Base-by-base conservation (phyloP, 2,113 vertebrate genomes). In the Anhinga rufa region DNA sequence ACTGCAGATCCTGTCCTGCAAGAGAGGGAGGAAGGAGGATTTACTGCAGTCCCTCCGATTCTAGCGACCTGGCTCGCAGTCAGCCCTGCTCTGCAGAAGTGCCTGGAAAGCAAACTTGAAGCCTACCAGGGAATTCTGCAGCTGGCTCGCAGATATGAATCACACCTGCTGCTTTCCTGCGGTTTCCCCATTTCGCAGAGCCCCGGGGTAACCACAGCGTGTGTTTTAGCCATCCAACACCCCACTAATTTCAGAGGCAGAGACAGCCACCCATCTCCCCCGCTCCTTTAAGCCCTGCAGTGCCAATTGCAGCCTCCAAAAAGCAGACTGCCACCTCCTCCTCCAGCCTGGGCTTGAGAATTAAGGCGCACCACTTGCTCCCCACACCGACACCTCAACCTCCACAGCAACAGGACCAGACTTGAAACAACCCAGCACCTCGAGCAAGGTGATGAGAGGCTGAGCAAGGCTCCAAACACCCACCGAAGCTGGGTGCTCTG, bases 31-130 rank as follows among this genome's bases (percentile, higher is more conserved):
- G 44, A 16, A 77, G 57, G 44, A 83, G 57, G 36, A 77, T 93
- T 83, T 65, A 55, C 96, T 70, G 91, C 94, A 97, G 78, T 85
- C 72, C 69, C 80, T 89, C 79, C 0, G 1, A 21, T 22, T 24
- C 19, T 65, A 55, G 48, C 14, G 10, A 22, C 54, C 85, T 94
- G 95, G 92, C 90, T 88, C 51, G 0, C 58, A 5, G 18, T 92
- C 91, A 95, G 83, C 80, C 77, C 65, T 22, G 60, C 62, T 74
- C 93, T 74, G 94, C 92, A 93, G 92, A 95, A 93, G 40, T 79
- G 93, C 92, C 87, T 79, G 88, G 65, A 91, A 80, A 95, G 95
- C 91, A 55, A 88, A 83, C 83, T 49, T 12, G 51, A 61, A 89
- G 84, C 34, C 4, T 44, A 61, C 22, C 83, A 17, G 80, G 76